Percentiles rank a stretch among this genome's conserved stretches.
These are phyloP conservation scores for Aphis gossypii DNA, from an alignment of 1,140 invertebrate species.

Conservation along the genomic window DNA sequence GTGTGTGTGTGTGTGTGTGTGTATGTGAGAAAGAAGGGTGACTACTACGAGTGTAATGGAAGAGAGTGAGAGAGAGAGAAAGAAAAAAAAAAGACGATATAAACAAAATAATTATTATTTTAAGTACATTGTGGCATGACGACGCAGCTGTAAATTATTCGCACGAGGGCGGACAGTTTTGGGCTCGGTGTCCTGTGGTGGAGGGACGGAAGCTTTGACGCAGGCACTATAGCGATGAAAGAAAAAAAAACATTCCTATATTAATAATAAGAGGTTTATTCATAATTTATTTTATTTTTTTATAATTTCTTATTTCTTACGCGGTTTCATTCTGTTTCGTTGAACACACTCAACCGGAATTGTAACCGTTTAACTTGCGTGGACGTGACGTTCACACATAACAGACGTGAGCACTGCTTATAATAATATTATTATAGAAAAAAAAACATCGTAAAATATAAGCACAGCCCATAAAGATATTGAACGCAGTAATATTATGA, in stretches of 20 bases:
- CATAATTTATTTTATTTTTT: not conserved
- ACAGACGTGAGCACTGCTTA: not conserved
- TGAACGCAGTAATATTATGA: too few relatives aligned
- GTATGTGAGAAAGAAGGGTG: not conserved
- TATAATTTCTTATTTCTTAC: conserved; percentile 1
- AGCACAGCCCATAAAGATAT: too few relatives aligned
- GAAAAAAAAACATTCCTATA: conserved; percentile 15
- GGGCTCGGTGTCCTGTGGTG: not conserved
- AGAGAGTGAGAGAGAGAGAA: not conserved
- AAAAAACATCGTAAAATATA: not conserved
- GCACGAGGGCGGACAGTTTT: not conserved
- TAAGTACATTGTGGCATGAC: not conserved
- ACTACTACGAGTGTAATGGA: not conserved
- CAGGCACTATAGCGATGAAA: not conserved
- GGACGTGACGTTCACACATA: not conserved
- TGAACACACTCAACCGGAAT: not conserved
- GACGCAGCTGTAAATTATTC: conserved; percentile 25
- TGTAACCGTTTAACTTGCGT: not conserved
- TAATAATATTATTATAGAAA: not conserved
- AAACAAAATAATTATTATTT: conserved; percentile 21
- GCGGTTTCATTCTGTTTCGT: not conserved
- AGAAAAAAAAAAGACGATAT: not conserved
- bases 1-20: not conserved
- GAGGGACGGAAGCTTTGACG: not conserved
- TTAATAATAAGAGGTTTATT: conserved; percentile 19